Evolutionary conservation across 2,113 vertebrate genomes (phyloP).

Genomic region (Gadus macrocephalus): DNA sequence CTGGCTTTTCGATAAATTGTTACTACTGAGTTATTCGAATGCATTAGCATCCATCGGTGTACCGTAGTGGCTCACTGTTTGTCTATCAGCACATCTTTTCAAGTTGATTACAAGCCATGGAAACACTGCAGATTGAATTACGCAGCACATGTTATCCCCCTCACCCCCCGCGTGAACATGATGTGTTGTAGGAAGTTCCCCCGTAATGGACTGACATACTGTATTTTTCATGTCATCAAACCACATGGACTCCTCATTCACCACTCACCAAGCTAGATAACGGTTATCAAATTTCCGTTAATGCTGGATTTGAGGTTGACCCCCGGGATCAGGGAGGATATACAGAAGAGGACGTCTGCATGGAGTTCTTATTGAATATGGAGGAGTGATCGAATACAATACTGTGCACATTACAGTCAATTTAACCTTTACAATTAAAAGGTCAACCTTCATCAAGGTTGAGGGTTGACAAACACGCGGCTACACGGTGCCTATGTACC

Average conservation of each 20-base stretch:
- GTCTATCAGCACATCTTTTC: conserved; percentile 37
- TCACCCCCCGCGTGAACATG: neutral
- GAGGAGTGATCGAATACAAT: too few species aligned
- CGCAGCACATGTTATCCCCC: conserved; percentile 2
- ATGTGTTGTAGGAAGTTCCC: conserved; percentile 1
- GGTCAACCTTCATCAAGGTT: too few species aligned
- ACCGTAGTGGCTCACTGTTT: neutral
- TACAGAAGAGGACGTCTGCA: neutral
- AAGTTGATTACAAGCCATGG: conserved; percentile 37
- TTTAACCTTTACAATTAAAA: too few species aligned
- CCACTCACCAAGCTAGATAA: neutral
- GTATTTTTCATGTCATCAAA: neutral
- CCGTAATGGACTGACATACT: neutral
- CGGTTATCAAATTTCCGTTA: conserved; percentile 1
- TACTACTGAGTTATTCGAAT: conserved; percentile 5
- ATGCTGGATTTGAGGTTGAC: neutral
- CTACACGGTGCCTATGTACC: too few species aligned
- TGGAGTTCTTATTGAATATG: too few species aligned
- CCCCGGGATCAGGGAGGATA: neutral
- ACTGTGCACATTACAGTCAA: too few species aligned
- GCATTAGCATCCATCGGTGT: conserved; percentile 26
- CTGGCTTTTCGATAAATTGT: neutral
- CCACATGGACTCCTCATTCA: neutral
- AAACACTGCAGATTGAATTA: conserved; percentile 9
- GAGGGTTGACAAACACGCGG: too few species aligned